Evolutionary conservation across 2,888 invertebrate genomes (phyloP), one percentile per base, ranked within the genome.

Genomic region (Drosophila formosana): DNA sequence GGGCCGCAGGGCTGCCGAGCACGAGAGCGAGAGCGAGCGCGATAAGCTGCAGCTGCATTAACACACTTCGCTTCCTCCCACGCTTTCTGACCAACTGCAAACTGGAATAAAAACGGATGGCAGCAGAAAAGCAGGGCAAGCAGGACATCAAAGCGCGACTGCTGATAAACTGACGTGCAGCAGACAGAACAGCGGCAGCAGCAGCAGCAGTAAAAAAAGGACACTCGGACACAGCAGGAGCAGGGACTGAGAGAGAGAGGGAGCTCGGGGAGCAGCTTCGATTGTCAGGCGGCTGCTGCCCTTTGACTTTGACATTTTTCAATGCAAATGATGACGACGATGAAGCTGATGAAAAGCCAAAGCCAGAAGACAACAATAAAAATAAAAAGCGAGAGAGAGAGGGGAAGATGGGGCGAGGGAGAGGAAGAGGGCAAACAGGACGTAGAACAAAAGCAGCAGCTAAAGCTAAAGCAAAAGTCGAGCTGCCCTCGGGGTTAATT

Each of bases 241-340:
- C 28, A 11, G 9, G 11, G 34, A 11, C 69, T 60, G n/a, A 30
- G 32, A n/a, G 49, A 11, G 58, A 50, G 49, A 26, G 49, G 2
- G 41, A 8, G 47, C 18, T 18, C 18, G n/a, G 6, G 18, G 18
- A 63, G 63, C 68, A 67, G 81, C 79, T 75, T 75, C 88, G 81
- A 84, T 75, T 74, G 79, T 80, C 81, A 77, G 51, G 84, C 78
- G 78, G 72, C 63, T 56, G 60, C 63, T 66, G 75, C 66, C 87
- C 88, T 89, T 88, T 82, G 82, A 88, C 82, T 83, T 88, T 88
- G 83, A 88, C 86, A 89, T 82, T 85, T 88, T 76, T 66, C 88
- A 88, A 84, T 83, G 85, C 89, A 82, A 89, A 89, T 87, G 79
- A 57, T 50, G 60, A 57, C 55, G 69, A 79, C 43, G 70, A 52